These are phyloP conservation scores for Dryocosmus kuriphilus DNA, from an alignment of 2,888 invertebrate species.

Conservation along the genomic window DNA sequence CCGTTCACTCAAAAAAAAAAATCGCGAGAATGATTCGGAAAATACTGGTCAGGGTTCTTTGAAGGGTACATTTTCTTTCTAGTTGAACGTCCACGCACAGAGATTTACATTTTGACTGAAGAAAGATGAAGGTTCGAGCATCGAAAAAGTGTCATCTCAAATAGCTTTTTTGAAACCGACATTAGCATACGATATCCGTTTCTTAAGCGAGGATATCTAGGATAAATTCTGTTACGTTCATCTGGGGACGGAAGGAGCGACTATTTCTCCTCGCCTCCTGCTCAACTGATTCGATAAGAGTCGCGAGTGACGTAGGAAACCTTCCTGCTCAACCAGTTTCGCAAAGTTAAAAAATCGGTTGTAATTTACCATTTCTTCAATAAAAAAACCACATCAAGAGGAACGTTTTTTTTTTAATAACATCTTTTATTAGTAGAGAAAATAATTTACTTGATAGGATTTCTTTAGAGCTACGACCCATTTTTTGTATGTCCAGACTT, in stretches of 20 bases:
- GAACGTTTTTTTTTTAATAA: too few species aligned
- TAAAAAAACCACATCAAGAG: neutral
- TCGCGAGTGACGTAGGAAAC: too few species aligned
- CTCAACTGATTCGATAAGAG: too few species aligned
- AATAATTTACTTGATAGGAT: neutral
- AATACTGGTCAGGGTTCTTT: neutral
- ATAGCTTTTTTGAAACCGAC: conserved; percentile 30
- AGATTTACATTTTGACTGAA: neutral
- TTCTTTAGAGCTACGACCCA: neutral
- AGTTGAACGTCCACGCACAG: too few species aligned
- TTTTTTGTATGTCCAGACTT: conserved; percentile 3
- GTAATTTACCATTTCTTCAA: neutral
- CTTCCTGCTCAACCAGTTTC: too few species aligned
- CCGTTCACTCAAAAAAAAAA: neutral
- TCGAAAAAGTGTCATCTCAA: too few species aligned
- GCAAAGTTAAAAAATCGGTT: too few species aligned
- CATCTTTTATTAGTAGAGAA: too few species aligned
- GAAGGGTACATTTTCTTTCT: neutral
- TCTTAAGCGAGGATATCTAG: conserved; percentile 52
- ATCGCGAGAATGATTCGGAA: neutral
- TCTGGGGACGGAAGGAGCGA: conserved; percentile 62
- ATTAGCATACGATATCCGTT: conserved; percentile 46
- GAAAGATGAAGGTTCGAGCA: neutral
- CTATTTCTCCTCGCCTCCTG: conserved; percentile 49
- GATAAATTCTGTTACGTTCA: conserved; percentile 54